Evolutionary conservation across 2,113 vertebrate species (phyloP), one percentile per base, ranked within the genome.

Genomic region (Thymallus thymallus): DNA sequence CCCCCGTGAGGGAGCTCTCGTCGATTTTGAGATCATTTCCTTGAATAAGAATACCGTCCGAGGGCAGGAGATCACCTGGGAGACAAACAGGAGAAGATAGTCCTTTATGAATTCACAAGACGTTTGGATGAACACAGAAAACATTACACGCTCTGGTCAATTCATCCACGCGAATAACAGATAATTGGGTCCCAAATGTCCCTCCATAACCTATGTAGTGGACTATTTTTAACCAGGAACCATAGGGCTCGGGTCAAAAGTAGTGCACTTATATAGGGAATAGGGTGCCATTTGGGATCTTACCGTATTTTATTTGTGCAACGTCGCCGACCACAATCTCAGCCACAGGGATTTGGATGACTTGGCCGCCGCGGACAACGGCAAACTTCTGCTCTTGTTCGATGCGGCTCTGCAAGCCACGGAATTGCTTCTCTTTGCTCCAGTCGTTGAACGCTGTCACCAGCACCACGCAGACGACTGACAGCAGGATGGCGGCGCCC

Each of bases 321-420:
- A 99, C 90, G 85, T 99, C 98, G 72, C 98, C 98, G 71, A 98
- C 96, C 79, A 97, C 95, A 55, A 99, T 97, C 85, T 99, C 98
- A 23, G 97, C 96, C 87, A 99, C 97, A 29, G 96, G 96, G 86
- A 99, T 97, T 81, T 97, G 96, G 88, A 99, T 98, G 86, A 98
- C 95, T 87, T 99, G 98, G 74, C 96, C 95, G 73, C 93, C 95
- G 71, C 98, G 95, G 85, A 97, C 95, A 72, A 99, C 97, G 16
- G 95, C 96, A 89, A 99, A 99, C 90, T 97, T 99, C 91, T 99
- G 98, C 66, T 99, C 98, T 90, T 99, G 98, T 91, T 99, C 98
- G 76, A 99, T 99, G 77, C 98, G 95, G 92, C 89, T 99, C 88
- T 99, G 98, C 88, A 99, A 91, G 76, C 98, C 98, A 80, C 98